Conservation (phyloP, 2,113 vertebrate genomes). For the Carettochelys insculpta region DNA sequence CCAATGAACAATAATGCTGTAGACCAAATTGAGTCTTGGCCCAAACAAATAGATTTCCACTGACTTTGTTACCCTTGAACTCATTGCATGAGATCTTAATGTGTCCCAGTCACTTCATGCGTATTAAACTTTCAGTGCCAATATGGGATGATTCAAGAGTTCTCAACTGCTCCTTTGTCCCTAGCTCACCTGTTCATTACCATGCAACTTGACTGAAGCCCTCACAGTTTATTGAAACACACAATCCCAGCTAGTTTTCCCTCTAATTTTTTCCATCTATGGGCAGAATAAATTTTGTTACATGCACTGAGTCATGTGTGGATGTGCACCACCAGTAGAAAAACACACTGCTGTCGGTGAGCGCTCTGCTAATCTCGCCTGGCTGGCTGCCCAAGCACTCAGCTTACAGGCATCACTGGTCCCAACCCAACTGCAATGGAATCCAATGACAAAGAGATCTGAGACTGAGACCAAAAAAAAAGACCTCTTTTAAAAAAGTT, state of each 20-base stretch:
- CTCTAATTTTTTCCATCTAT: too few species aligned
- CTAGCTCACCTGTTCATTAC: not conserved
- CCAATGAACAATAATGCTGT: not conserved
- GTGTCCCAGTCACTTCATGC: not conserved
- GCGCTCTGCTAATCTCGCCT: too few species aligned
- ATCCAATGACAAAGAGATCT: not conserved
- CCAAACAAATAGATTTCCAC: not conserved
- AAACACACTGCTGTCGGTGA: too few species aligned
- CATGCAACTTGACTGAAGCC: not conserved
- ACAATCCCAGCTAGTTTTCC: too few species aligned
- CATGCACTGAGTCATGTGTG: too few species aligned
- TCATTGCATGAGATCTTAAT: not conserved
- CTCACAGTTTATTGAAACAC: not conserved
- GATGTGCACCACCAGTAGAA: too few species aligned
- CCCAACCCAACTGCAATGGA: fast-evolving
- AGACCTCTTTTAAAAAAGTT: not conserved
- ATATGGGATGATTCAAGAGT: not conserved
- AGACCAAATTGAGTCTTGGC: not conserved
- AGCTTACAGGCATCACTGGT: too few species aligned
- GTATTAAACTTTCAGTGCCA: not conserved
- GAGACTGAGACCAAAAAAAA: not conserved
- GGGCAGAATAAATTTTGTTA: too few species aligned
- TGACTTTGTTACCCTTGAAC: not conserved
- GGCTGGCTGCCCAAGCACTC: too few species aligned
- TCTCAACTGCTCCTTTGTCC: not conserved